Base-by-base conservation (phyloP, 2,113 vertebrate species). In the Sylvietta virens region DNA sequence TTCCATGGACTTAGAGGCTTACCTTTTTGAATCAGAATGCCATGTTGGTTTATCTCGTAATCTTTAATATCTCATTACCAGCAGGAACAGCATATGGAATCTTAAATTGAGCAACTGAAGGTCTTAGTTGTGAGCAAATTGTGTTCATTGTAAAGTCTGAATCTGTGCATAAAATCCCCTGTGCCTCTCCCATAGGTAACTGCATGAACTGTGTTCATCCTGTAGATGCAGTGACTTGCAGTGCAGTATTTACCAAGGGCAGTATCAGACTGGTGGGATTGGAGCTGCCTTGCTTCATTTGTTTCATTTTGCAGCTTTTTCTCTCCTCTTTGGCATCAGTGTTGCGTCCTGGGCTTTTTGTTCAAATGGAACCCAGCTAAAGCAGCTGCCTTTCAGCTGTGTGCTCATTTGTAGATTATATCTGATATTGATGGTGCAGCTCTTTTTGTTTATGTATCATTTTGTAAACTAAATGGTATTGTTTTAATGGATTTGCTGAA, bases 31-130 rank as follows among this genome's bases (percentile, higher is more conserved):
- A 76, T 93, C 76, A 71, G 66, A 88, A 83, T 44, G 56, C 44
- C 79, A 60, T 13, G 47, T 83, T 78, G 66, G 28, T 88, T 96
- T 88, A 93, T 88, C 90, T 91, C 67, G 51, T 95, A 90, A 96
- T 95, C 90, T 95, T 93, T 86, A 95, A 82, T 96, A 95, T 88
- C 90, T 96, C 64, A 88, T 96, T 94, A 96, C 88, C 69, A 92
- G 72, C 58, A 48, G 82, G 72, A 88, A 33, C 44, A 93, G 47
- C 85, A 88, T 93, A 94, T 83, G 88, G 79, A 92, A 74, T 44
- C 85, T 80, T 51, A 93, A 95, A 73, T 0, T 71, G 82, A 94
- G 28, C 80, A 94, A 94, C 81, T 73, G 73, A 77, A 85, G 58
- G 66, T 72, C 77, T 83, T 86, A 80, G 67, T 86, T 86, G 48